phyloP scores from a whole-genome alignment of 2,797 vertebrate genomes.

The Podargus strigoides region DNA sequence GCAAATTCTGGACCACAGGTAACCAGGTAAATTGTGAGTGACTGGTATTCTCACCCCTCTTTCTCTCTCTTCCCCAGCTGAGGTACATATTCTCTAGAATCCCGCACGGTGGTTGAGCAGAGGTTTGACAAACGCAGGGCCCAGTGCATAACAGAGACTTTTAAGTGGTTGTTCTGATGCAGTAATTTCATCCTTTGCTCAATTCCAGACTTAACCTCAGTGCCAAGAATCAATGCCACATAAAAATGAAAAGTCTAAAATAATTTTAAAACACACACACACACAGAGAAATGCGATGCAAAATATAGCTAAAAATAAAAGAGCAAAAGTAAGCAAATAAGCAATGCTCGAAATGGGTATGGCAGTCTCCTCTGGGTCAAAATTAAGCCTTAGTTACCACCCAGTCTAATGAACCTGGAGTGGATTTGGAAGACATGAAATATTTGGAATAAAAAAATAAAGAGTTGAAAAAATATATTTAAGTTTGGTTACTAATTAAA shows the following conservation, averaged over 20 bases:
- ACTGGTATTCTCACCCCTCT: not conserved
- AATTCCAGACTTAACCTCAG: not conserved
- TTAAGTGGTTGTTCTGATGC: conserved; percentile 20
- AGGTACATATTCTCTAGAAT: not conserved
- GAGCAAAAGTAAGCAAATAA: conserved; percentile 15
- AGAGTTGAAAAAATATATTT: not conserved
- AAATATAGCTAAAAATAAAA: conserved; percentile 41
- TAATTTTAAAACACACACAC: not conserved
- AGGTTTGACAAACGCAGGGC: not conserved
- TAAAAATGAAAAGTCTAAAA: conserved; percentile 20
- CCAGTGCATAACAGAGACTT: not conserved
- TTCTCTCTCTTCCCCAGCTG: not conserved
- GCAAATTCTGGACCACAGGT: not conserved
- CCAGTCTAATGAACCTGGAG: conserved; percentile 29
- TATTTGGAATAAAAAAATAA: conserved; percentile 16
- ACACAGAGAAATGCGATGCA: not conserved
- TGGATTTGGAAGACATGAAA: conserved; percentile 55
- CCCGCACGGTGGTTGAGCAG: not conserved
- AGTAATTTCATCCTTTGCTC: conserved; percentile 13
- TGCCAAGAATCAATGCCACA: conserved; percentile 23
- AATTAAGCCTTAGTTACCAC: not conserved
- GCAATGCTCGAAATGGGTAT: conserved; percentile 9
- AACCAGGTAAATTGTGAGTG: not conserved
- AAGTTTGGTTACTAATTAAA: conserved; percentile 15
- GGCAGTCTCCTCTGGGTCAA: conserved; percentile 16